A percentile compares a stretch with the other conserved stretches of the same genome.
phyloP scores from a whole-genome alignment of 1,140 invertebrate species.

The Temnothorax longispinosus region DNA sequence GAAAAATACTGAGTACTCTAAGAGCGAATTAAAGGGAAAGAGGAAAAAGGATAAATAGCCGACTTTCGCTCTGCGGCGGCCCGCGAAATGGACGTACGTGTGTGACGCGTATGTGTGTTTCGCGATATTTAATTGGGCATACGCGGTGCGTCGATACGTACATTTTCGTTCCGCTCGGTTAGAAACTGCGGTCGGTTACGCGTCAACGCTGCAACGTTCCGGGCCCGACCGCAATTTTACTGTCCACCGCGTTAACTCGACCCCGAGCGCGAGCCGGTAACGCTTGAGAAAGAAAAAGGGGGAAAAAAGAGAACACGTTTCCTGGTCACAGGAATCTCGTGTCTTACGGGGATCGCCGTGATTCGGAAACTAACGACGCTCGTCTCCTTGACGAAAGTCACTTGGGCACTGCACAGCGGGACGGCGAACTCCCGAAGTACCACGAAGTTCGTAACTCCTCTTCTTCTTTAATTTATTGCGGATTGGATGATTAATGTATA shows the following conservation, averaged over 20 bases:
- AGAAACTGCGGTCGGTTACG: conserved; percentile 62
- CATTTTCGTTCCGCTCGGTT: conserved; percentile 72
- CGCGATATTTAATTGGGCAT: conserved; percentile 70
- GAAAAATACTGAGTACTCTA: background rate
- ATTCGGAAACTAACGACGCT: conserved; percentile 35
- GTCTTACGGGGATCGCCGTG: conserved; percentile 36
- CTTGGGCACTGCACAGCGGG: conserved; percentile 7
- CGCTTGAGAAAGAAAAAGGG: background rate
- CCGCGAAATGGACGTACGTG: background rate
- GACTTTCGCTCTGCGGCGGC: conserved; percentile 13
- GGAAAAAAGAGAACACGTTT: conserved; percentile 9
- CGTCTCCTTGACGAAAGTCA: conserved; percentile 23
- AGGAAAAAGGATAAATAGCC: background rate
- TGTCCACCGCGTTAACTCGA: conserved; percentile 25
- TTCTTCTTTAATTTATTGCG: conserved; percentile 17
- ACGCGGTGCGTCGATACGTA: conserved; percentile 60
- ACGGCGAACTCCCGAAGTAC: conserved; percentile 16
- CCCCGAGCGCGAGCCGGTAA: background rate
- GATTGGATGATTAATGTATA: conserved; percentile 24
- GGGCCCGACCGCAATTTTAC: conserved; percentile 68
- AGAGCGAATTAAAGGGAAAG: conserved; percentile 24
- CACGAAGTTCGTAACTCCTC: conserved; percentile 13
- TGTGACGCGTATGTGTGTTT: background rate
- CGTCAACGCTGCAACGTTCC: conserved; percentile 58
- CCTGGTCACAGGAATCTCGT: conserved; percentile 48